Conservation (phyloP, 2,888 invertebrate genomes). For the Cerastis rubricosa region DNA sequence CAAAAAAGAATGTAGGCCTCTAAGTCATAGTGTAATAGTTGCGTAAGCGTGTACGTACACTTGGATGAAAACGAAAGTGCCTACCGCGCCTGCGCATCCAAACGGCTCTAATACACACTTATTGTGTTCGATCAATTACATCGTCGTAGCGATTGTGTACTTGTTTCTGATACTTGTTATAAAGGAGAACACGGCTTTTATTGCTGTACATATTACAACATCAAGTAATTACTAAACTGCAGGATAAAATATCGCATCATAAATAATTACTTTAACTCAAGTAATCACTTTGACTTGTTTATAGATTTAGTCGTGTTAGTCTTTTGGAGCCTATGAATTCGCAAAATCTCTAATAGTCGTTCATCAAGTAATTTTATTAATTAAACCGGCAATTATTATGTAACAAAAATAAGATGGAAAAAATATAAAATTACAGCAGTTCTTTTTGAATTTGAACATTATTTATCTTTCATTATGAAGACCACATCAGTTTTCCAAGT, state of each 20-base stretch:
- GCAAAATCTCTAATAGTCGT: neutral
- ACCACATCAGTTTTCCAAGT: slow-evolving; percentile 2
- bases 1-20: slow-evolving; percentile 58
- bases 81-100: slow-evolving; percentile 64
- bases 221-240: neutral
- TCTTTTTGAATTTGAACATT: slow-evolving; percentile 4
- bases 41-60: slow-evolving; percentile 51
- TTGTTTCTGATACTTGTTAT: slow-evolving; percentile 18
- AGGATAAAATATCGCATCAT: too few relatives aligned
- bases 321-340: neutral
- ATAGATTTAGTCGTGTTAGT: neutral
- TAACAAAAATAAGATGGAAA: neutral
- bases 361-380: neutral
- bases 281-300: too few relatives aligned
- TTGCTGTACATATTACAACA: slow-evolving; percentile 10
- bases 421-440: neutral
- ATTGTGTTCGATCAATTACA: slow-evolving; percentile 57
- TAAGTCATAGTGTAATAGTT: slow-evolving; percentile 58
- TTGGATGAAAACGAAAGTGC: slow-evolving; percentile 66
- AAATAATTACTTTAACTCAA: too few relatives aligned
- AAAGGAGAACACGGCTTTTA: slow-evolving; percentile 17
- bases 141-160: slow-evolving; percentile 29
- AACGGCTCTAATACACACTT: slow-evolving; percentile 60
- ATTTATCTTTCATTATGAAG: slow-evolving; percentile 6
- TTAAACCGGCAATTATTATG: slow-evolving; percentile 1